A percentile compares a stretch with the other conserved stretches of the same genome.
These are phyloP conservation scores for Leptoteleia sp. DNA, from an alignment of 1,140 invertebrate species.

Conservation along the genomic window DNA sequence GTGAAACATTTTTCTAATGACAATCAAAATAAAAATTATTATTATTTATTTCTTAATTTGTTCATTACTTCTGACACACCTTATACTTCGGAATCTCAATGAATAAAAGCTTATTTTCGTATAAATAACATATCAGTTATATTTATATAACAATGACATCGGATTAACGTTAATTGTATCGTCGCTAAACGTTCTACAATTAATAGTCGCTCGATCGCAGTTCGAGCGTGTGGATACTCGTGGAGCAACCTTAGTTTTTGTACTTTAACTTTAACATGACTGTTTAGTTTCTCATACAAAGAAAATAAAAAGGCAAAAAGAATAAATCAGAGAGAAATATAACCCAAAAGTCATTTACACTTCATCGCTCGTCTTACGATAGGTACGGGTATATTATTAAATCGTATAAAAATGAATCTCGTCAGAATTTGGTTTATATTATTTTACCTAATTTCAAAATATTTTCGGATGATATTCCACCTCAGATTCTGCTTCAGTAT, in stretches of 20 bases:
- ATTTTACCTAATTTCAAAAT: slow-evolving; percentile 65
- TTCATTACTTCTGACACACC: too few species aligned
- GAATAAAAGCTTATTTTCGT: slow-evolving; percentile 40
- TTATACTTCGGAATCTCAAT: slow-evolving; percentile 10
- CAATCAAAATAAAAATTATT: too few species aligned
- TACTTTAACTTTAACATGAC: slow-evolving; percentile 64
- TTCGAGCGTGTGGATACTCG: slow-evolving; percentile 20
- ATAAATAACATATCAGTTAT: slow-evolving; percentile 70
- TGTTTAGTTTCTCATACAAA: slow-evolving; percentile 16
- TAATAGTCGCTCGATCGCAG: slow-evolving; percentile 41
- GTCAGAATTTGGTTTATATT: slow-evolving; percentile 30
- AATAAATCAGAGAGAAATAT: neutral
- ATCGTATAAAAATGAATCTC: slow-evolving; percentile 45
- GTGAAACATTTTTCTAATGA: too few species aligned
- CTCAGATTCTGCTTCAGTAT: slow-evolving; percentile 89
- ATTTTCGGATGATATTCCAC: slow-evolving; percentile 76
- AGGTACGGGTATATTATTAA: neutral
- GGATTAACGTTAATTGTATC: slow-evolving; percentile 46
- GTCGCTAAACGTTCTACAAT: slow-evolving; percentile 42
- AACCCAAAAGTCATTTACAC: slow-evolving; percentile 26
- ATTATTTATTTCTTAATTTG: too few species aligned
- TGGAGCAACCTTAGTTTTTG: slow-evolving; percentile 66
- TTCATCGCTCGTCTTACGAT: neutral
- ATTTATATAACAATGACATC: slow-evolving; percentile 69
- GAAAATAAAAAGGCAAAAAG: slow-evolving; percentile 1